Conservation (phyloP, 1,140 invertebrate genomes). For the Apis mellifera region DNA sequence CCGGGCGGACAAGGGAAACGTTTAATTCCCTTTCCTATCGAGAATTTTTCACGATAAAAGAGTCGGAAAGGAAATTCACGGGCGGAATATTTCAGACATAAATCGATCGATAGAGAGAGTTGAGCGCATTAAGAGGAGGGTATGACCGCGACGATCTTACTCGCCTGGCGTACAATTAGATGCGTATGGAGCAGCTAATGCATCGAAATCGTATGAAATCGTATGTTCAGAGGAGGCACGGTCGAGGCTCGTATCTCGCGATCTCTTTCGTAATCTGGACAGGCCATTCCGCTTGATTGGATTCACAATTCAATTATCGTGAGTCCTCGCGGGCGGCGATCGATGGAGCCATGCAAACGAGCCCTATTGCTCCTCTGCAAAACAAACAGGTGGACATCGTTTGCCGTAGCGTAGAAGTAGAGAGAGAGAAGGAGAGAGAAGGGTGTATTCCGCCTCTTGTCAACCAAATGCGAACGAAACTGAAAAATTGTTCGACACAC, state of each 20-base stretch:
- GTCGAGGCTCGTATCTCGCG: constrained; percentile 40
- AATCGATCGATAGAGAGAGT: background rate
- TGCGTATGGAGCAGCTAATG: background rate
- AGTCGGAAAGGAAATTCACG: background rate
- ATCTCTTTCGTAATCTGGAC: constrained; percentile 64
- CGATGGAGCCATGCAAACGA: constrained; percentile 63
- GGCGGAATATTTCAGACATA: background rate
- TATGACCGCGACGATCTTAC: background rate
- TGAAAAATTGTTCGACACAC: constrained; percentile 9
- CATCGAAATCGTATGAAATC: no score
- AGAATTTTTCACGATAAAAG: background rate
- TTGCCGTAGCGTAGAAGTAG: constrained; percentile 26
- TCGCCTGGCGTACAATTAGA: background rate
- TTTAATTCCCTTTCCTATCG: background rate
- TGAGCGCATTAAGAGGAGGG: background rate
- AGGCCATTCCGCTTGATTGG: constrained; percentile 61
- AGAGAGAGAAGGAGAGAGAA: no score
- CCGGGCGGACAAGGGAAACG: background rate
- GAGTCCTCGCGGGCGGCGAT: constrained; percentile 56
- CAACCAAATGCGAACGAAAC: constrained; percentile 41
- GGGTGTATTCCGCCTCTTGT: constrained; percentile 14
- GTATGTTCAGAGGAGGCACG: constrained; percentile 23
- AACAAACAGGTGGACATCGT: constrained; percentile 56
- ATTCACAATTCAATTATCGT: constrained; percentile 68
- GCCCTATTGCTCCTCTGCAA: constrained; percentile 61